These are phyloP conservation scores for Ormyrus rosae DNA, from an alignment of 2,888 invertebrate species.

Conservation along the genomic window DNA sequence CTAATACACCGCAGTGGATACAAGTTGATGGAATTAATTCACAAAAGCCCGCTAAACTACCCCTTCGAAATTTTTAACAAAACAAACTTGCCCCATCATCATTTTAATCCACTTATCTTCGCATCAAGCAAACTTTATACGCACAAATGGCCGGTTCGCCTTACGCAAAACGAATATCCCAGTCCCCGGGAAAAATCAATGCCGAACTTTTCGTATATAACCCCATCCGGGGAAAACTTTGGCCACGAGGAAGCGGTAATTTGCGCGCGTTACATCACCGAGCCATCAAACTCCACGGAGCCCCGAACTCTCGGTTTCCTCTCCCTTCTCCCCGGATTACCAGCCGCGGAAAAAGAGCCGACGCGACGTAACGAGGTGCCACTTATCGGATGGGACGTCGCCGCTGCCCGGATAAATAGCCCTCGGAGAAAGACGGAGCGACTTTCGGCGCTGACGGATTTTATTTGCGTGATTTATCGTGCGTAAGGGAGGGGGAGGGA, in stretches of 20 bases:
- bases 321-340: not conserved
- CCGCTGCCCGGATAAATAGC: conserved; percentile 30
- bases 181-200: not conserved
- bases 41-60: no score
- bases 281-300: not conserved
- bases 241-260: not conserved
- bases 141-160: no score
- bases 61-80: not conserved
- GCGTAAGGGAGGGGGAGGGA: not conserved
- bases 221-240: not conserved
- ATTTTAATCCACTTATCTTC: no score
- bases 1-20: no score
- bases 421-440: not conserved
- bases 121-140: no score
- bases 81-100: not conserved
- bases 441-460: conserved; percentile 15
- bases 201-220: not conserved
- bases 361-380: conserved; percentile 43
- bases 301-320: no score
- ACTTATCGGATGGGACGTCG: conserved; percentile 47
- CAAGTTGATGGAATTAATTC: no score
- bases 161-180: not conserved
- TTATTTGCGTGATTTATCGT: conserved; percentile 50
- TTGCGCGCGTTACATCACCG: conserved; percentile 33
- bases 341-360: conserved; percentile 11